Evolutionary conservation across 23 tunicate species (phyloP).

Genomic region (Styela plicata): DNA sequence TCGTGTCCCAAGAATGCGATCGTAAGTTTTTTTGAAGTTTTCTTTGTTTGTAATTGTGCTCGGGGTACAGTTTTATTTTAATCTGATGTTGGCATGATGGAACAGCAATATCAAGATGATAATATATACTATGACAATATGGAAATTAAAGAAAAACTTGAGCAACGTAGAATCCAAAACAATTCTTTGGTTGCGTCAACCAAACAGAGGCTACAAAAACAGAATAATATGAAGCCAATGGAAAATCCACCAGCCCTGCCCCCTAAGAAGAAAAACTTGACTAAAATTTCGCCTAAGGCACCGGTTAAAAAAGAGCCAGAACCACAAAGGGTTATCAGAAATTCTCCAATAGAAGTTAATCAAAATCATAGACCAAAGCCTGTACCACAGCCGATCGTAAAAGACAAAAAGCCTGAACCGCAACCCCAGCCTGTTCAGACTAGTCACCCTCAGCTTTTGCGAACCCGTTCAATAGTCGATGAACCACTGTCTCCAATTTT

Average conservation of each 20-base stretch:
- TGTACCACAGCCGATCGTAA: neutral
- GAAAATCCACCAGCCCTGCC: neutral
- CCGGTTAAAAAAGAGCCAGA: neutral
- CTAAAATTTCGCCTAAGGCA: neutral
- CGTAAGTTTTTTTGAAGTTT: no score
- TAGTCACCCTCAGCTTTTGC: slow-evolving; percentile 27
- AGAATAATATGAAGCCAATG: slow-evolving; percentile 11
- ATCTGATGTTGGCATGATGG: no score
- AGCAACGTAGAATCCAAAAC: slow-evolving; percentile 51
- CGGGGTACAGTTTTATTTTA: neutral
- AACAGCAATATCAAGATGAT: slow-evolving; percentile 37
- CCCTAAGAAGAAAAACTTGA: slow-evolving; percentile 7
- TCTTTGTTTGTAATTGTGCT: no score
- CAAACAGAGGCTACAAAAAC: slow-evolving; percentile 17
- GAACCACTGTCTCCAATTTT: slow-evolving; percentile 91
- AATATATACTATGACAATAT: slow-evolving; percentile 77
- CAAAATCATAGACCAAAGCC: no score
- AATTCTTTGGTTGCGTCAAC: slow-evolving; percentile 1
- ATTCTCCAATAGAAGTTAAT: neutral
- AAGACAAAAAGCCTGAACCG: neutral
- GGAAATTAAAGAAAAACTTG: slow-evolving; percentile 78
- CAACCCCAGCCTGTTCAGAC: slow-evolving; percentile 7
- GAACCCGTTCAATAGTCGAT: slow-evolving; percentile 71
- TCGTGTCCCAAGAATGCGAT: neutral
- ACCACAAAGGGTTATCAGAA: neutral